Evolutionary conservation across 2,888 invertebrate species (phyloP).

Genomic region (Melanostoma mellinum): DNA sequence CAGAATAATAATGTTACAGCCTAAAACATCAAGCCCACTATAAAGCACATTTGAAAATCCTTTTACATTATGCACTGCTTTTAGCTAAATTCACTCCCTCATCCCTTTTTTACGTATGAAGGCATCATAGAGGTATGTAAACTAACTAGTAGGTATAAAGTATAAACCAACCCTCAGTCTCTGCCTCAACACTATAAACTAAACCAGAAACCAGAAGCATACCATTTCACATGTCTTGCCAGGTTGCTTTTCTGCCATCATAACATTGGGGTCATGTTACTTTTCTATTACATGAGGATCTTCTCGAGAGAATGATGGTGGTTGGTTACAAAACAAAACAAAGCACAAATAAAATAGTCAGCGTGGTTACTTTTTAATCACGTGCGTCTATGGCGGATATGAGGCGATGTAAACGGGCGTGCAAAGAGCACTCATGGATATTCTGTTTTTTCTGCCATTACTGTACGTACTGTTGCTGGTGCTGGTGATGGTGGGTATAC

Average conservation of each 20-base stretch:
- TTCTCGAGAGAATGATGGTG: background rate
- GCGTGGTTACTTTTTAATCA: slow-evolving; percentile 28
- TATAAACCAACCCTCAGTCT: background rate
- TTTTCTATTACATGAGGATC: slow-evolving; percentile 14
- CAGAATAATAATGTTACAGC: no score
- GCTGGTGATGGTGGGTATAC: background rate
- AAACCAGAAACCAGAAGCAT: slow-evolving; percentile 21
- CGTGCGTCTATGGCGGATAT: slow-evolving; percentile 16
- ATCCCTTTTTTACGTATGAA: background rate
- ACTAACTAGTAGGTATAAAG: slow-evolving; percentile 6
- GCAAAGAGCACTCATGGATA: slow-evolving; percentile 36
- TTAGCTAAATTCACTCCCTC: slow-evolving; percentile 20
- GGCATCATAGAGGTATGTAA: background rate
- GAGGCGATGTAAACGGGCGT: slow-evolving; percentile 7
- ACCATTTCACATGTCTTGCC: slow-evolving; percentile 55
- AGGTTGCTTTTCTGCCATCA: slow-evolving; percentile 55
- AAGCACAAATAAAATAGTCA: background rate
- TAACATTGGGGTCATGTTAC: slow-evolving; percentile 56
- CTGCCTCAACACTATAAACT: background rate
- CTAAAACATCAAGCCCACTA: background rate
- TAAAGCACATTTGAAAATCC: slow-evolving; percentile 1
- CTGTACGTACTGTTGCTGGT: background rate
- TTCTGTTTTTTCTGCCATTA: slow-evolving; percentile 24
- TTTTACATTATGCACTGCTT: slow-evolving; percentile 16
- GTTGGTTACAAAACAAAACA: background rate